A percentile compares a stretch with the other conserved stretches of the same genome.
phyloP scores from a whole-genome alignment of 2,888 invertebrate species.

The Boloria selene region DNA sequence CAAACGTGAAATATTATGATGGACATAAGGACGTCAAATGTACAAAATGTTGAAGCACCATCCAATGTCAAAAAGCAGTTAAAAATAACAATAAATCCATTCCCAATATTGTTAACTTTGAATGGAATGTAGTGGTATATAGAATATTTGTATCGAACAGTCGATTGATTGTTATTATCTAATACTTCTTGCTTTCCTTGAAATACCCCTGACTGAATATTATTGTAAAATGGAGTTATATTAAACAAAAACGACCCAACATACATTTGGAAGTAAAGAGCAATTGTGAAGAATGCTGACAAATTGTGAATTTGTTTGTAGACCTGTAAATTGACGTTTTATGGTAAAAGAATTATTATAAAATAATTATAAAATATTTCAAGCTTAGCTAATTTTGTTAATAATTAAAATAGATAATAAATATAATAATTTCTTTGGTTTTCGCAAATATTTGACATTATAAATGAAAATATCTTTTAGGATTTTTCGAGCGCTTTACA shows the following conservation, averaged over 20 bases:
- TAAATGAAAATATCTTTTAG: no score
- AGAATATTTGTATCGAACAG: not conserved
- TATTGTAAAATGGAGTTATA: conserved; percentile 7
- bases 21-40: conserved; percentile 24
- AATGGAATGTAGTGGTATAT: conserved; percentile 5
- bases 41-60: conserved; percentile 17
- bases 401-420: no score
- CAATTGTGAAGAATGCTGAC: conserved; percentile 9
- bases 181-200: not conserved
- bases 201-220: conserved; percentile 6
- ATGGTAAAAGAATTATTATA: no score
- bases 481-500: no score
- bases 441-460: no score
- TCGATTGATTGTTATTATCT: not conserved
- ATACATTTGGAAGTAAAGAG: conserved; percentile 5
- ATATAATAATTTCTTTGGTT: no score
- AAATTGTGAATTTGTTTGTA: not conserved
- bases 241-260: not conserved
- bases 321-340: not conserved
- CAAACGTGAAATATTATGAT: conserved; percentile 33
- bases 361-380: no score
- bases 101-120: not conserved
- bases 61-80: conserved; percentile 20
- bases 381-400: no score
- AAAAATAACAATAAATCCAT: not conserved